These are phyloP conservation scores for Mycogona germanica DNA, from an alignment of 2,888 invertebrate genomes.

Conservation along the genomic window DNA sequence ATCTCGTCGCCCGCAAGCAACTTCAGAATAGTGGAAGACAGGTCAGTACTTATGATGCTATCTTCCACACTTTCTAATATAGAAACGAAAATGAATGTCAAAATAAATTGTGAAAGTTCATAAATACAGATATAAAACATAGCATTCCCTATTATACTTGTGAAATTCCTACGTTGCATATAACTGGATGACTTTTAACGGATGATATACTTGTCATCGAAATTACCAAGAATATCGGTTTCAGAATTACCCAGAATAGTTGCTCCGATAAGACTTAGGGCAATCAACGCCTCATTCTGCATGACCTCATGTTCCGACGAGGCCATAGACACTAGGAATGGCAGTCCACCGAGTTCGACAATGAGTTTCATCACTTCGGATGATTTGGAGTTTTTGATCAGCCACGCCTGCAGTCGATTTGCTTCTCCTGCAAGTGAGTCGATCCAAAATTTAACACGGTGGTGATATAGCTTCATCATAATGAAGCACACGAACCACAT, in stretches of 20 bases:
- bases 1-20: slow-evolving; percentile 9
- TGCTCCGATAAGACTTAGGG: slow-evolving; percentile 17
- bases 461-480: too few species aligned
- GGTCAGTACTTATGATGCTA: not conserved
- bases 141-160: not conserved
- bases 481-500: too few species aligned
- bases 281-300: slow-evolving; percentile 34
- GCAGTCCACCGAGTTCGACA: slow-evolving; percentile 50
- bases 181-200: too few species aligned
- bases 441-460: not conserved
- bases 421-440: slow-evolving; percentile 31
- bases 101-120: not conserved
- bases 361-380: slow-evolving; percentile 38
- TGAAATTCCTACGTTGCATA: too few species aligned
- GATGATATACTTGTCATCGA: too few species aligned
- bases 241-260: slow-evolving; percentile 14
- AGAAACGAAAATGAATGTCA: too few species aligned
- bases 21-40: slow-evolving; percentile 16
- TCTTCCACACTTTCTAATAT: slow-evolving; percentile 10
- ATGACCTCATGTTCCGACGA: slow-evolving; percentile 71
- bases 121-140: not conserved
- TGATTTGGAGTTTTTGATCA: slow-evolving; percentile 49
- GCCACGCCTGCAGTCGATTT: slow-evolving; percentile 43
- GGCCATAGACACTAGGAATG: slow-evolving; percentile 67
- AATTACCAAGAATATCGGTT: too few species aligned